Conservation (phyloP, 2,797 vertebrate species). For the Mallotus villosus region DNA sequence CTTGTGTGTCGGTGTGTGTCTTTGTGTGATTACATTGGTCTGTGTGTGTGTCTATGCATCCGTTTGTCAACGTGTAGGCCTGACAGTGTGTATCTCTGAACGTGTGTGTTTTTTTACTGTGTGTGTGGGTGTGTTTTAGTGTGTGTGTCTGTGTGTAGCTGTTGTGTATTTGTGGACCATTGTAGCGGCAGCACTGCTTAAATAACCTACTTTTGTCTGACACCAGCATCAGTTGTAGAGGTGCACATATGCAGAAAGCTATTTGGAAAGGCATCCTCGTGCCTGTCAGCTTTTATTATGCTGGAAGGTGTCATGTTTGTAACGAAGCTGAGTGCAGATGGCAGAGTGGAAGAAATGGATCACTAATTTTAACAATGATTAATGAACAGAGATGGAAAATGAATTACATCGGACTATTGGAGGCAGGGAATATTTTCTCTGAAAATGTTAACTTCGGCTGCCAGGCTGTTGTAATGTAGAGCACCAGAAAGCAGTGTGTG, state of each 20-base stretch:
- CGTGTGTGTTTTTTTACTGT: conserved; percentile 10
- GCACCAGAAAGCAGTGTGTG: conserved; percentile 10
- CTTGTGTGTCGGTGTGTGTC: conserved; percentile 38
- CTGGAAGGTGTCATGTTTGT: conserved; percentile 99
- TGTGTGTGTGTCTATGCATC: conserved; percentile 24
- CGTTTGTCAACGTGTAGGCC: conserved; percentile 36
- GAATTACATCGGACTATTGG: conserved; percentile 99
- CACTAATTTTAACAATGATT: conserved; percentile 99
- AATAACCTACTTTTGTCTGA: conserved; percentile 99
- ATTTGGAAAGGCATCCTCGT: conserved; percentile 99
- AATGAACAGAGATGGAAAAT: conserved; percentile 99
- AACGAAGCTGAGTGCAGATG: conserved; percentile 99
- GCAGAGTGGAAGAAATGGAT: conserved; percentile 99
- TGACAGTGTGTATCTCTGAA: conserved; percentile 36
- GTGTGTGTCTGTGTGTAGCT: conserved; percentile 25
- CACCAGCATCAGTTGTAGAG: conserved; percentile 95
- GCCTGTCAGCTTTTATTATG: conserved; percentile 99
- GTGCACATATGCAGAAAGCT: conserved; percentile 99
- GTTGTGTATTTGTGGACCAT: background rate
- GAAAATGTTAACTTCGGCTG: conserved; percentile 99
- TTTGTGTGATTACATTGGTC: conserved; percentile 23
- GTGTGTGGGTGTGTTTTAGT: conserved; percentile 35
- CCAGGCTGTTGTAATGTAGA: conserved; percentile 86
- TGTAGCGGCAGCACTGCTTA: conserved; percentile 82
- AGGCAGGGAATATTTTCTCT: conserved; percentile 99